A percentile compares a stretch with the other conserved stretches of the same genome.
These are phyloP conservation scores for Trissolcus basalis DNA, from an alignment of 1,140 invertebrate species.

Conservation along the genomic window DNA sequence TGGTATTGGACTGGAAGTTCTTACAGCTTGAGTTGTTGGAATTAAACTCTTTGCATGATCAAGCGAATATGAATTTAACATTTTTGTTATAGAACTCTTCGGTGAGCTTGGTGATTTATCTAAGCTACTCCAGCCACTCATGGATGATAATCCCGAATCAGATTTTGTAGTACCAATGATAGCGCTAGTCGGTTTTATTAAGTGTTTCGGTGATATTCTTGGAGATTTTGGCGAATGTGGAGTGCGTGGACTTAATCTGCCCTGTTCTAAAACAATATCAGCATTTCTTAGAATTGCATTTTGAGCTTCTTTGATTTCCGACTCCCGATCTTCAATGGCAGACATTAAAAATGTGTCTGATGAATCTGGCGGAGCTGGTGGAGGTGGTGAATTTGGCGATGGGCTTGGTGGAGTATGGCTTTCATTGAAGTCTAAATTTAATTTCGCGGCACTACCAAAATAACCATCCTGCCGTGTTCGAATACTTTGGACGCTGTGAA, in stretches of 20 bases:
- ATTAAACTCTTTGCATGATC: constrained; percentile 65
- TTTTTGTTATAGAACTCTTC: constrained; percentile 72
- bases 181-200: constrained; percentile 78
- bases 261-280: constrained; percentile 72
- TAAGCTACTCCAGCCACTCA: constrained; percentile 89
- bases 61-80: constrained; percentile 68
- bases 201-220: constrained; percentile 83
- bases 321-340: constrained; percentile 61
- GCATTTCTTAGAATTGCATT: constrained; percentile 73
- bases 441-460: constrained; percentile 72
- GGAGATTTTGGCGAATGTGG: constrained; percentile 84
- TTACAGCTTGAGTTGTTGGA: constrained; percentile 60
- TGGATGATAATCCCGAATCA: constrained; percentile 89
- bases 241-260: constrained; percentile 80
- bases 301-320: constrained; percentile 67
- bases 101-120: constrained; percentile 89
- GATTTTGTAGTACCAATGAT: constrained; percentile 85
- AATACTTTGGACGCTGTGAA: constrained; percentile 73
- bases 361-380: constrained; percentile 83
- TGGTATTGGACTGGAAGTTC: constrained; percentile 65
- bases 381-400: constrained; percentile 84
- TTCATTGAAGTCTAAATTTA: constrained; percentile 77
- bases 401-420: constrained; percentile 75
- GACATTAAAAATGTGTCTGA: constrained; percentile 75
- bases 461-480: constrained; percentile 82